These are phyloP conservation scores for Xenops minutus DNA, from an alignment of 2,797 vertebrate species.

Conservation along the genomic window DNA sequence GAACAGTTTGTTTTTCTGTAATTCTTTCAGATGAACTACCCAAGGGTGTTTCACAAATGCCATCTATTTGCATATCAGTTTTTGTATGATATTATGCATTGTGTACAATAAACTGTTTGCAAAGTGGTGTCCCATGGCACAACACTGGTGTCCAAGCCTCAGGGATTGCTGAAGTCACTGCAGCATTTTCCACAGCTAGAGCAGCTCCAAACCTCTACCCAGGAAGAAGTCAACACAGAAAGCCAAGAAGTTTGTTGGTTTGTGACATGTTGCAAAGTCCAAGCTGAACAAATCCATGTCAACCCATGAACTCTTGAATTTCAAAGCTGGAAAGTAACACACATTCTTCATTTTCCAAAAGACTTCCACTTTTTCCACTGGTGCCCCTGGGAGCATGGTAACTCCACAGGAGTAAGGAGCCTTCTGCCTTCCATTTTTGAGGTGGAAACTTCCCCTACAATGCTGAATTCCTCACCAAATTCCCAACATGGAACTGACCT, in stretches of 20 bases:
- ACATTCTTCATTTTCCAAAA: neutral
- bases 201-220: accelerated
- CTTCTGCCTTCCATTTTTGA: neutral
- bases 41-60: neutral
- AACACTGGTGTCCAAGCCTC: neutral
- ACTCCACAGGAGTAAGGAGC: neutral
- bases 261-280: neutral
- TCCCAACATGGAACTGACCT: accelerated
- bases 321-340: neutral
- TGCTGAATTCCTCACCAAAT: neutral
- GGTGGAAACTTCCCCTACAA: neutral
- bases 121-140: too few species aligned
- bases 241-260: neutral
- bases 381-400: neutral
- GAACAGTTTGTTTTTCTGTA: neutral
- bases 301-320: neutral
- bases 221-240: neutral
- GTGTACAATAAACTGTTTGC: neutral
- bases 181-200: neutral
- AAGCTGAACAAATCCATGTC: neutral
- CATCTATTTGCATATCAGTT: too few species aligned
- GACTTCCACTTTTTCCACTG: neutral
- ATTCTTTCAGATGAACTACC: neutral
- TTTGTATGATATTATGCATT: accelerated
- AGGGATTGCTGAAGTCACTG: accelerated